These are phyloP conservation scores for Pasiphila rectangulata DNA, from an alignment of 2,888 invertebrate species.

Conservation along the genomic window DNA sequence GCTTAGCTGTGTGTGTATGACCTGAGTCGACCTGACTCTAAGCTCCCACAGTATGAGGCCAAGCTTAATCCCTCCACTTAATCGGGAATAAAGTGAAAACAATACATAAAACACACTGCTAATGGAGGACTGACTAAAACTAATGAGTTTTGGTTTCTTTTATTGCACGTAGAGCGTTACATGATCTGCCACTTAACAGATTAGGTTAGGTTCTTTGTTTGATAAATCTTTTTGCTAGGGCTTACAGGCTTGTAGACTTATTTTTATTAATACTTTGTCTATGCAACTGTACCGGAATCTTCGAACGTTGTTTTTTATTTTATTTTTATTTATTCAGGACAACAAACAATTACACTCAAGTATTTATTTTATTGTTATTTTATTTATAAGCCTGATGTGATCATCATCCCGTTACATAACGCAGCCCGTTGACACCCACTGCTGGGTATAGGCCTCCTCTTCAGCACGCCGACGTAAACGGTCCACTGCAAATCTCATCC, in stretches of 20 bases:
- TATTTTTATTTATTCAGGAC: no score
- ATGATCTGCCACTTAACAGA: slow-evolving; percentile 9
- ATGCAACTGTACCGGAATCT: neutral
- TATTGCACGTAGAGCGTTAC: slow-evolving; percentile 10
- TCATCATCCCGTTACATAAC: no score
- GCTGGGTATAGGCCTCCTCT: no score
- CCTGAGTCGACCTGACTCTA: neutral
- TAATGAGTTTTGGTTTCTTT: slow-evolving; percentile 11
- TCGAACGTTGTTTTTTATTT: no score
- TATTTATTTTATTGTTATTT: no score
- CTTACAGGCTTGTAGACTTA: neutral
- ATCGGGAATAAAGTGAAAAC: slow-evolving; percentile 9
- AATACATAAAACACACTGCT: slow-evolving; percentile 5
- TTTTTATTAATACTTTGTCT: neutral
- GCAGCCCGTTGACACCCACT: no score
- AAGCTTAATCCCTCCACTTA: neutral
- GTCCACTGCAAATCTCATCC: no score
- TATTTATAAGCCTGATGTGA: no score
- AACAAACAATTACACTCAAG: no score
- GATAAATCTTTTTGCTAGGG: neutral
- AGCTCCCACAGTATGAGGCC: neutral
- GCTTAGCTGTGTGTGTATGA: neutral
- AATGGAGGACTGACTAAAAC: slow-evolving; percentile 6
- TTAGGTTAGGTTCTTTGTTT: slow-evolving; percentile 6
- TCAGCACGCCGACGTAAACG: no score